Evolutionary conservation across 2,113 vertebrate species (phyloP), one percentile per base, ranked within the genome.

Genomic region (Tichodroma muraria): DNA sequence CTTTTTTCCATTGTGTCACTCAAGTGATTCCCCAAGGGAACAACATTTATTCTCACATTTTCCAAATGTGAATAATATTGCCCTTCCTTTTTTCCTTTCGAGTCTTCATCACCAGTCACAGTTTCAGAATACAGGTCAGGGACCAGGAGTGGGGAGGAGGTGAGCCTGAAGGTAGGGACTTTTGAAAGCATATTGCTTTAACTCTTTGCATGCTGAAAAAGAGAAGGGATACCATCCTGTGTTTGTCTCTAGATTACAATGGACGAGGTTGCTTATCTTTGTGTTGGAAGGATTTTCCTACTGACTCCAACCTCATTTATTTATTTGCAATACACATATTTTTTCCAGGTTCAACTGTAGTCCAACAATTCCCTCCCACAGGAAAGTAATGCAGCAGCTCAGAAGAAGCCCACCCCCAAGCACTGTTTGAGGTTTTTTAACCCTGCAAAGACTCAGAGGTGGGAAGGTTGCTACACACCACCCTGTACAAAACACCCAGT

Each of bases 1-100:
- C 66, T 85, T 92, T 89, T 92, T 91, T 89, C 79, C 87, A 73
- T 85, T 69, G 70, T 91, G 91, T 95, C 95, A 93, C 75, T 95
- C 84, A 88, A 88, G 79, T 3, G 8, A 89, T 83, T 93, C 71
- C 89, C 85, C 78, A 66, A 38, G 85, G 82, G 80, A 90, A 38
- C 28, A 54, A 93, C 75, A 79, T 80, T 86, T 83, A 73, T 82
- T 89, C 81, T 77, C 70, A 33, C 24, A 28, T 85, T 94, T 95
- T 80, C 66, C 50, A 45, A 87, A 81, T 45, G 52, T 8, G 54
- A 82, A 89, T 77, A 82, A 66, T 80, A 85, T n/a, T 40, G 19
- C 13, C 23, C 25, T 76, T 81, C 91, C 63, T 86, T 53, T 84
- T 94, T 89, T 72, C 30, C 47, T 82, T 70, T n/a, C 0, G 3